Conservation (phyloP, 2,797 vertebrate species). For the Malurus splendens region DNA sequence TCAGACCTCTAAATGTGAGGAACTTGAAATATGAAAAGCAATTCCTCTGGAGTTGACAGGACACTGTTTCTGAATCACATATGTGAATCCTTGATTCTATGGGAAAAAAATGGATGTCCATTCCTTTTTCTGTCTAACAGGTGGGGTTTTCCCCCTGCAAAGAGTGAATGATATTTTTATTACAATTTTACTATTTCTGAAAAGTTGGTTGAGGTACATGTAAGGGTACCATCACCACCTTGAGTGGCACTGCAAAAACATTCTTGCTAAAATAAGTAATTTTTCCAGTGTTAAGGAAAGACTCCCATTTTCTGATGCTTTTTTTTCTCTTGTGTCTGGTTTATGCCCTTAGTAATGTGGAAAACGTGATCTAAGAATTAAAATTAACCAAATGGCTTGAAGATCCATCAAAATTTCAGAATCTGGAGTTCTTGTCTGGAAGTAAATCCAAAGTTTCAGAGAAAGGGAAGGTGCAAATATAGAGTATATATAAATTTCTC, state of each 20-base stretch:
- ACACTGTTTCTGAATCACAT: not conserved
- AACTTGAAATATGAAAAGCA: not conserved
- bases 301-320: not conserved
- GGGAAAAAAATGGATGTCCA: not conserved
- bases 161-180: not conserved
- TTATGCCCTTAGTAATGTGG: not conserved
- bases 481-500: not conserved
- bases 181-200: not conserved
- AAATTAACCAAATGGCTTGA: not conserved
- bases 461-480: not conserved
- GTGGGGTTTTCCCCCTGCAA: not conserved
- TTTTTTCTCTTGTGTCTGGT: not conserved
- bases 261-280: not conserved
- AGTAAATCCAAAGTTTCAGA: not conserved
- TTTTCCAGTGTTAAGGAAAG: not conserved
- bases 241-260: not conserved
- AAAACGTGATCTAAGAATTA: not conserved
- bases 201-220: not conserved
- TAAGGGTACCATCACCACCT: not conserved
- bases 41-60: not conserved
- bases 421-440: not conserved
- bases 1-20: not conserved
- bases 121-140: not conserved
- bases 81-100: not conserved
- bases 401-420: not conserved